Percentiles rank a stretch among this genome's conserved stretches.
Evolutionary conservation across 2,797 vertebrate genomes (phyloP).

Genomic region (Manis pentadactyla): DNA sequence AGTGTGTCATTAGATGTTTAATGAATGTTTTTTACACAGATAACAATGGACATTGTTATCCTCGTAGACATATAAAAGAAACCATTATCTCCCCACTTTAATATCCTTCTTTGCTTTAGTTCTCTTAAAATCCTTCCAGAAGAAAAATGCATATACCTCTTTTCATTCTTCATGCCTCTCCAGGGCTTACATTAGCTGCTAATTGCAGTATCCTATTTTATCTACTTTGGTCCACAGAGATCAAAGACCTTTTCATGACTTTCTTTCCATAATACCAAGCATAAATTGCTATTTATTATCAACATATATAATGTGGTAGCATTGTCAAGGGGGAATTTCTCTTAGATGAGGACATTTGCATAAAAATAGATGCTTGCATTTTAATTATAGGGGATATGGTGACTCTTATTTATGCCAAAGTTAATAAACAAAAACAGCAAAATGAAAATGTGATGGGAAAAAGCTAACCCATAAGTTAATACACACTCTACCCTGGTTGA

Average conservation of each 20-base stretch:
- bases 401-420: background rate
- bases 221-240: conserved; percentile 43
- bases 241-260: conserved; percentile 54
- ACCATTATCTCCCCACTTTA: conserved; percentile 46
- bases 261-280: background rate
- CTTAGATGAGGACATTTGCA: conserved; percentile 3
- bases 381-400: conserved; percentile 24
- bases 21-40: conserved; percentile 53
- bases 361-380: conserved; percentile 65
- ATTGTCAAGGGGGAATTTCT: conserved; percentile 67
- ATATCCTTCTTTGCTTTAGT: conserved; percentile 50
- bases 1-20: background rate
- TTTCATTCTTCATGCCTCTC: background rate
- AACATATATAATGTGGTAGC: conserved; percentile 48
- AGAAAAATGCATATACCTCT: background rate
- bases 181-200: background rate
- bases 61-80: conserved; percentile 58
- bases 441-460: background rate
- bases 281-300: conserved; percentile 60
- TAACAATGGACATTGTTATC: conserved; percentile 48
- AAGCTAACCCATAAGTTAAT: background rate
- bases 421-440: background rate
- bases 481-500: too few relatives aligned
- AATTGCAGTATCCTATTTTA: conserved; percentile 59
- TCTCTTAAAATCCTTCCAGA: conserved; percentile 46